Base-by-base conservation (phyloP, 2,888 invertebrate species). In the Physocephala rufipes region DNA sequence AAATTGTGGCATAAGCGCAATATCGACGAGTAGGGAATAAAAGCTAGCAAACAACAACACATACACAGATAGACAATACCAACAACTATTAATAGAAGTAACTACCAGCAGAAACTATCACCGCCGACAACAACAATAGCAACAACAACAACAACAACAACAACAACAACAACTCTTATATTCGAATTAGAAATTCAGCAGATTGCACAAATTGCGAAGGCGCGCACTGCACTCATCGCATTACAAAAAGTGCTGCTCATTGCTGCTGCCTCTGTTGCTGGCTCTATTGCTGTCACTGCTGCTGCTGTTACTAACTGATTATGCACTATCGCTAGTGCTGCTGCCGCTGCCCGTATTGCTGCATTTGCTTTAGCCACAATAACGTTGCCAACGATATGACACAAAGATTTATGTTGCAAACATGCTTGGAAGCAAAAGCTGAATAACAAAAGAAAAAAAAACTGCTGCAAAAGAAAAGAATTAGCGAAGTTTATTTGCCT, bases 311-410 rank as follows among this genome's bases (percentile, higher is more conserved):
- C n/a, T n/a, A n/a, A n/a, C n/a, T n/a, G n/a, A n/a, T n/a, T n/a
- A n/a, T n/a, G n/a, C n/a, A n/a, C n/a, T n/a, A n/a, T n/a, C n/a
- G n/a, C n/a, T n/a, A n/a, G n/a, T n/a, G n/a, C n/a, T 63, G 58
- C 58, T 7, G 58, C 24, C 28, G 59, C 19, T 26, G 28, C n/a
- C 59, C 30, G 63, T 19, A 21, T 24, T 63, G 36, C 63, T 45
- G 47, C 43, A 36, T 36, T 19, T 26, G 30, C 59, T 59, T 47
- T n/a, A 9, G 47, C 64, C 47, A 15, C 64, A 64, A 64, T 64
- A 47, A 64, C 47, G 49, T 64, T 64, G 64, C 64, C 64, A 47
- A 64, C 19, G 49, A 64, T 30, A 65, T 65, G 21, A 53, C 65
- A 30, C 21, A 30, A 65, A 7, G 49, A 65, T 65, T 65, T 65